Evolutionary conservation across 2,797 vertebrate species (phyloP).

Genomic region (Vespertilio murinus): DNA sequence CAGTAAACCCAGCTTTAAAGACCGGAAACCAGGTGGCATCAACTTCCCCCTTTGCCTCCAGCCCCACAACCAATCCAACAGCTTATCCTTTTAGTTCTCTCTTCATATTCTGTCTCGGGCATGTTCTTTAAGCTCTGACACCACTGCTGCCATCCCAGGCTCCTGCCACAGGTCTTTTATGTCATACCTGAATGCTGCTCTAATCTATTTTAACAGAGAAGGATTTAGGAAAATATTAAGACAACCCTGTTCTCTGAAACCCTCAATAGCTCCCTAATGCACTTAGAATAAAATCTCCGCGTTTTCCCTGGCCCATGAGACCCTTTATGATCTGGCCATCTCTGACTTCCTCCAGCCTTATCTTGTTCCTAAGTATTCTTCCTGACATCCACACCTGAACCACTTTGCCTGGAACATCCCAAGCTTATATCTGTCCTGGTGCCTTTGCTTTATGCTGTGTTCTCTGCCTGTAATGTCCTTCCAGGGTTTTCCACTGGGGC

Average conservation of each 20-base stretch:
- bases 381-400: neutral
- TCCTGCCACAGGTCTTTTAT: neutral
- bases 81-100: neutral
- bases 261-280: neutral
- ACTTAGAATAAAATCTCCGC: neutral
- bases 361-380: neutral
- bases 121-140: neutral
- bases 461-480: neutral
- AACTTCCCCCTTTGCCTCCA: too few species aligned
- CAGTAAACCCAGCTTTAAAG: slow-evolving; percentile 1
- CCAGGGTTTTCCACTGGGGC: neutral
- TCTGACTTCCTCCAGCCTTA: neutral
- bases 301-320: neutral
- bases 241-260: neutral
- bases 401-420: neutral
- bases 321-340: neutral
- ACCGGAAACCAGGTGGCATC: neutral
- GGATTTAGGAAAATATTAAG: slow-evolving; percentile 8
- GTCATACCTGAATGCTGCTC: neutral
- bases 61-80: neutral
- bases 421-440: neutral
- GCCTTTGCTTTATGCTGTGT: neutral
- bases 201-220: slow-evolving; percentile 25
- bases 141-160: neutral
- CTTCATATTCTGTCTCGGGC: neutral